A percentile compares a stretch with the other conserved stretches of the same genome.
Evolutionary conservation across 64 coral and sea anemone species (phyloP).

Genomic region (Acropora tenuis): DNA sequence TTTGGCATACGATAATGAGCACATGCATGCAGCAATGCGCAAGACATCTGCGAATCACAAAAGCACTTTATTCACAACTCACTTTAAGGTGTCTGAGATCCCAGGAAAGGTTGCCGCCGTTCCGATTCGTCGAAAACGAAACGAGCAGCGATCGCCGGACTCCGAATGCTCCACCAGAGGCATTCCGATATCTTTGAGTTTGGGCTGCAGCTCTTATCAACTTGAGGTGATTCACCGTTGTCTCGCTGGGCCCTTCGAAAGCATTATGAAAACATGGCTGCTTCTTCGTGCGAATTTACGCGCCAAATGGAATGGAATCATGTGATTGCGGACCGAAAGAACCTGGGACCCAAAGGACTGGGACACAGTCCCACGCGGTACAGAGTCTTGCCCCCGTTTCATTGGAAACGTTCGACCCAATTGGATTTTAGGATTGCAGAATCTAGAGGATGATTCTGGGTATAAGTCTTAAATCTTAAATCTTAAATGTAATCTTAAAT

Average conservation of each 20-base stretch:
- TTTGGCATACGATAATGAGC: neutral
- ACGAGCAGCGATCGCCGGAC: neutral
- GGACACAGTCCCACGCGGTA: too few species aligned
- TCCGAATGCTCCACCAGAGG: conserved; percentile 33
- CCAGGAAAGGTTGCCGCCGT: conserved; percentile 19
- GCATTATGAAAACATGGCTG: neutral
- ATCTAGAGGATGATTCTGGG: too few species aligned
- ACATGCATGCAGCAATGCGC: neutral
- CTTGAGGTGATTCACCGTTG: too few species aligned
- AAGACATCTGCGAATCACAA: too few species aligned
- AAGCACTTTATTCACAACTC: neutral
- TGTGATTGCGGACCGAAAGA: neutral
- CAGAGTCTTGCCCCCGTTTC: too few species aligned
- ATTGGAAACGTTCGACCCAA: too few species aligned
- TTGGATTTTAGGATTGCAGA: too few species aligned
- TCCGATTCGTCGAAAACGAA: conserved; percentile 57
- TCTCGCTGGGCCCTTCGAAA: too few species aligned
- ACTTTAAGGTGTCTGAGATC: conserved; percentile 54
- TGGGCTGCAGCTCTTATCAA: neutral
- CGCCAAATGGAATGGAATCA: neutral
- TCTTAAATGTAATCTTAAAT: too few species aligned
- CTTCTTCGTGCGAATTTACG: conserved; percentile 35
- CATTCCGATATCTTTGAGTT: neutral
- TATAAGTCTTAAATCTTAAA: too few species aligned
- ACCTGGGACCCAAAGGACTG: neutral